A percentile compares a stretch with the other conserved stretches of the same genome.
phyloP scores from a whole-genome alignment of 2,113 vertebrate genomes.

The Rhabdomys dilectus region DNA sequence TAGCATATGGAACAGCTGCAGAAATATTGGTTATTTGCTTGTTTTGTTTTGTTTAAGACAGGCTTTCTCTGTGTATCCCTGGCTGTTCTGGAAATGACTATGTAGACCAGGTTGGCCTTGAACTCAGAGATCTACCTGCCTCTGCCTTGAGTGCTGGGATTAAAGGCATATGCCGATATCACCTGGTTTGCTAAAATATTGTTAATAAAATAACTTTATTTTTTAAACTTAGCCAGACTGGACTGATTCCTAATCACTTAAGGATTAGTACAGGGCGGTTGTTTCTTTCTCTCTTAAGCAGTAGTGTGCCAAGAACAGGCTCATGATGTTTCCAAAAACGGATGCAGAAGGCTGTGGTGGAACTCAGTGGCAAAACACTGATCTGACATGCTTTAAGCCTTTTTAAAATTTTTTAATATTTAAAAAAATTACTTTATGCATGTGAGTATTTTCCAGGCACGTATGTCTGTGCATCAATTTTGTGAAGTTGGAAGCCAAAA shows the following conservation, averaged over 20 bases:
- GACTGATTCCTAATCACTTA: background rate
- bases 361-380: background rate
- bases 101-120: too few species aligned
- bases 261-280: background rate
- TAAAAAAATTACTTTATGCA: background rate
- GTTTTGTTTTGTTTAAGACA: too few species aligned
- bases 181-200: background rate
- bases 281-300: background rate
- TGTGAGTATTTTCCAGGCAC: background rate
- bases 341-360: background rate
- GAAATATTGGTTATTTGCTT: background rate
- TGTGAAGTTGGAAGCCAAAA: background rate
- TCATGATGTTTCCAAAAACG: background rate
- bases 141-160: too few species aligned
- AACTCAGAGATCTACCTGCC: too few species aligned
- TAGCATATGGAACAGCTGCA: background rate
- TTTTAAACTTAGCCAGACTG: background rate
- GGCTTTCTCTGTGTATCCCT: too few species aligned
- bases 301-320: background rate
- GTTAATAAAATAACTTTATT: slow-evolving; percentile 12
- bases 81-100: too few species aligned
- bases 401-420: background rate
- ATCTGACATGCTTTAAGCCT: background rate
- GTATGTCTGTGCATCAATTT: background rate
- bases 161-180: background rate